Conservation (phyloP, 92 coral and sea anemone species). For the Palythoa grandiflora region DNA sequence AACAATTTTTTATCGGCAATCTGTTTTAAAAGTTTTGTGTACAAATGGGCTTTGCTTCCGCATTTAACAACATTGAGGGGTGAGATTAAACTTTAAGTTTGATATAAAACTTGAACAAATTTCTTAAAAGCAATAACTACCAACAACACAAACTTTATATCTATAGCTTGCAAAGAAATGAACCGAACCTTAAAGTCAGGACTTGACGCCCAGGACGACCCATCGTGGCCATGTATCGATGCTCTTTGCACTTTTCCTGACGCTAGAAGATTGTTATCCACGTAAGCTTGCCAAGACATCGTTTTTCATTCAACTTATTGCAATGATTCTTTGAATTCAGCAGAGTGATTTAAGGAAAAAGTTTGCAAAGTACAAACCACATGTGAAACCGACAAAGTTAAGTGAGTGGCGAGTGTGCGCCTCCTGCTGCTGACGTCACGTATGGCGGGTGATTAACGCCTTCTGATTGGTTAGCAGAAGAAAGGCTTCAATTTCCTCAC, state of each 20-base stretch:
- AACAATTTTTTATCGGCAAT: background rate
- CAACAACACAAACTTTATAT: background rate
- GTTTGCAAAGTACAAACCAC: background rate
- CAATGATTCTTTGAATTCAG: background rate
- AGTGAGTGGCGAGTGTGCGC: constrained; percentile 16
- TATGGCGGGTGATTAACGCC: constrained; percentile 10
- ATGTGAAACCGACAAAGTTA: constrained; percentile 40
- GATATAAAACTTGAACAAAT: background rate
- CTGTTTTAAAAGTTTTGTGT: background rate
- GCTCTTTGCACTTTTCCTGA: constrained; percentile 80
- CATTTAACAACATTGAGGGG: background rate
- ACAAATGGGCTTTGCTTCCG: background rate
- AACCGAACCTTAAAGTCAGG: constrained; percentile 75
- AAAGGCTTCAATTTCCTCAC: no score
- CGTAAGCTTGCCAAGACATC: constrained; percentile 90
- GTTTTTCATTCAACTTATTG: constrained; percentile 1
- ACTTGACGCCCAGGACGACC: constrained; percentile 81
- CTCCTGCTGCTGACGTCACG: constrained; percentile 52
- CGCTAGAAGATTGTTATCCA: constrained; percentile 76
- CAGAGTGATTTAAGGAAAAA: background rate
- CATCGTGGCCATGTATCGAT: constrained; percentile 80
- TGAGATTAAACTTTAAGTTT: background rate
- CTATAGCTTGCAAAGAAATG: background rate
- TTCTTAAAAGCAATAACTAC: background rate
- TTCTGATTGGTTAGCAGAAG: constrained; percentile 53